Conservation (phyloP, 2,797 vertebrate species). For the Bucorvus abyssinicus region DNA sequence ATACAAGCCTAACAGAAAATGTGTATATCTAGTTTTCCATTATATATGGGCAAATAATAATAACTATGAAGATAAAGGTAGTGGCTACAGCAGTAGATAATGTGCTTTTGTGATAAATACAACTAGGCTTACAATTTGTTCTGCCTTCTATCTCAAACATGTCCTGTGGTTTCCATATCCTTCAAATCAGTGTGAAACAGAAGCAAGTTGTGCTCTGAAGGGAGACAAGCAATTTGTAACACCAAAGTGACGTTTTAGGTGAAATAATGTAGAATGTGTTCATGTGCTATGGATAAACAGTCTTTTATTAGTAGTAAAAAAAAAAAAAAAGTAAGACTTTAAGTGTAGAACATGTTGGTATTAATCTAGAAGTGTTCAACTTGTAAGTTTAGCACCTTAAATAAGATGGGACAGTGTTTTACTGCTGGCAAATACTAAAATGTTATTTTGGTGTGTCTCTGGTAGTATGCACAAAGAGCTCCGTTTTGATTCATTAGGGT, state of each 20-base stretch:
- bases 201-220: neutral
- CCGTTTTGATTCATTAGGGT: neutral
- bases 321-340: neutral
- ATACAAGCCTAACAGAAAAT: neutral
- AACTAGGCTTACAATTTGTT: neutral
- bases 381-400: neutral
- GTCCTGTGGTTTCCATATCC: slow-evolving; percentile 5
- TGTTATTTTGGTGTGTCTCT: neutral
- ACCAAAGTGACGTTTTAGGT: neutral
- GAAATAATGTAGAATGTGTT: neutral
- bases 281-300: neutral
- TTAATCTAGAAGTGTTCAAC: neutral
- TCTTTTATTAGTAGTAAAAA: neutral
- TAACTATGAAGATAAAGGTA: slow-evolving; percentile 2
- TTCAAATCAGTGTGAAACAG: neutral
- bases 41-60: neutral
- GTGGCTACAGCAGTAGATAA: neutral
- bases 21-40: neutral
- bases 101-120: neutral
- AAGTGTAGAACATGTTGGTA: neutral
- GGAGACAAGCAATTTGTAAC: neutral
- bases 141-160: neutral
- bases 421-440: neutral
- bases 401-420: neutral
- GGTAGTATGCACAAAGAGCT: neutral